Conservation (phyloP, 2,888 invertebrate species). For the Eristalinus sepulchralis region DNA sequence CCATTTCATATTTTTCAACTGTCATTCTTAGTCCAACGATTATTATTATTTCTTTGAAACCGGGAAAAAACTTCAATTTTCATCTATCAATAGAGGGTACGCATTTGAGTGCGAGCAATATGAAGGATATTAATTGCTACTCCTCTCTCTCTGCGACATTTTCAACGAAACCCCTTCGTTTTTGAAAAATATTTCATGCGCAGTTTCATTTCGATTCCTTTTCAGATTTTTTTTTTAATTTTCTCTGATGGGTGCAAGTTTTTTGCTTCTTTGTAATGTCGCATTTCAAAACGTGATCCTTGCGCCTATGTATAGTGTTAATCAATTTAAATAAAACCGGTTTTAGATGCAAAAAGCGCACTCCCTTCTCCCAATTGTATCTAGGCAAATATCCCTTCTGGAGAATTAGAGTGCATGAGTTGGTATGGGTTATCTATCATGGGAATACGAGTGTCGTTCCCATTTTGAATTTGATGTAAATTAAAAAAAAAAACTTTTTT, state of each 20-base stretch:
- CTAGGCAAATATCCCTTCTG: slow-evolving; percentile 34
- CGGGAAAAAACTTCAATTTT: slow-evolving; percentile 41
- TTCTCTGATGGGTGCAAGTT: slow-evolving; percentile 8
- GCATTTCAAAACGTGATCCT: slow-evolving; percentile 26
- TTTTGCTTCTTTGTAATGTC: slow-evolving; percentile 6
- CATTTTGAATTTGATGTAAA: slow-evolving; percentile 57
- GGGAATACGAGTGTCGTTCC: slow-evolving; percentile 55
- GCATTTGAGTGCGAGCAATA: slow-evolving; percentile 16
- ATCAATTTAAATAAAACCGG: slow-evolving; percentile 67
- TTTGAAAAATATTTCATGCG: slow-evolving; percentile 29
- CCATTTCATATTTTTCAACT: not conserved
- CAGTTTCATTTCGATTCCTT: slow-evolving; percentile 37
- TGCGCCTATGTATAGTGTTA: slow-evolving; percentile 51
- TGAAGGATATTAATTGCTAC: slow-evolving; percentile 66
- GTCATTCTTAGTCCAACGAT: not conserved
- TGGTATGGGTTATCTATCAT: slow-evolving; percentile 59
- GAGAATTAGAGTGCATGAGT: slow-evolving; percentile 31
- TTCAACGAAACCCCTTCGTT: slow-evolving; percentile 47
- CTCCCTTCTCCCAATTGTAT: slow-evolving; percentile 19
- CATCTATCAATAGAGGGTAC: slow-evolving; percentile 17
- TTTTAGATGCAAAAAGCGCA: slow-evolving; percentile 35
- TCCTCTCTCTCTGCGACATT: slow-evolving; percentile 43
- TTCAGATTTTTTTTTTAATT: slow-evolving; percentile 2
- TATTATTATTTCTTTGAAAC: not conserved
- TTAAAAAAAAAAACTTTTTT: slow-evolving; percentile 27